Evolutionary conservation across 2,797 vertebrate species (phyloP).

Genomic region (Chanos chanos): DNA sequence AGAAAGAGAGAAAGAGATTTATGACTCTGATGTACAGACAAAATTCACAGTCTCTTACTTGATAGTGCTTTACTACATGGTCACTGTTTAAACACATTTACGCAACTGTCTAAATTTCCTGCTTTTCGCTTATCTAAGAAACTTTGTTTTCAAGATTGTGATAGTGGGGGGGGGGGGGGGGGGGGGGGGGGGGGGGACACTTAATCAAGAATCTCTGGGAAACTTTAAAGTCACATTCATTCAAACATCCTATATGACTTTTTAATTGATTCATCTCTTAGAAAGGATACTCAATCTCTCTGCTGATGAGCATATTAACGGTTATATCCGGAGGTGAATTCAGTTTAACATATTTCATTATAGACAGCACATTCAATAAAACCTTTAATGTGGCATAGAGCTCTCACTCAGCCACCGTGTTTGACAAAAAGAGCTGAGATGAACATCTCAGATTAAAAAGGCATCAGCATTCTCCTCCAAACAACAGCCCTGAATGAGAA

Average conservation of each 20-base stretch:
- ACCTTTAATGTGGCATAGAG: not conserved
- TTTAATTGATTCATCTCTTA: not conserved
- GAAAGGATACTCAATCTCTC: not conserved
- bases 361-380: not conserved
- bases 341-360: no score
- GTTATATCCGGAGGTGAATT: no score
- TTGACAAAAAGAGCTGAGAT: not conserved
- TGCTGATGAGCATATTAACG: no score
- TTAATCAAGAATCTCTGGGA: not conserved
- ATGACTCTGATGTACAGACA: no score
- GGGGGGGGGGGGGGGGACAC: not conserved
- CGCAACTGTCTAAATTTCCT: no score
- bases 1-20: no score
- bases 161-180: no score
- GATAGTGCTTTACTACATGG: no score
- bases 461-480: conserved; percentile 35
- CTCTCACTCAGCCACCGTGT: not conserved
- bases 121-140: no score
- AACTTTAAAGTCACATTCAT: not conserved
- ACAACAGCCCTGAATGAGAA: conserved; percentile 46
- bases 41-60: no score
- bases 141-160: no score
- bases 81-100: no score
- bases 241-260: not conserved
- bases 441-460: conserved; percentile 23